Base-by-base conservation (phyloP, 2,797 vertebrate species). In the Enteromius paludinosus region DNA sequence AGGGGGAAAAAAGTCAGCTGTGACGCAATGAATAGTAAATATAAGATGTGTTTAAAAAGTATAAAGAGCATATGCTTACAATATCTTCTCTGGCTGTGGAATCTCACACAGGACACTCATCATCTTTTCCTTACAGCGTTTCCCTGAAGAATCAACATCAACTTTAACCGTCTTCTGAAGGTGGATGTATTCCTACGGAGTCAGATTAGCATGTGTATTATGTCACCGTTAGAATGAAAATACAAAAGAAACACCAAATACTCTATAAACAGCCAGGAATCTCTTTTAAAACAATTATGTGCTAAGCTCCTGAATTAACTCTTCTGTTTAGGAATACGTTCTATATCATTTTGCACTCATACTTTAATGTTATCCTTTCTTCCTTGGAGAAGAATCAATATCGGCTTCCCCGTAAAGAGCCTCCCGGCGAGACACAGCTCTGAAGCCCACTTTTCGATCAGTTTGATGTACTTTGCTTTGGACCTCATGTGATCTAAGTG, bases 41-140 rank as follows among this genome's bases (percentile, higher is more conserved):
- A n/a, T n/a, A n/a, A n/a, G n/a, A n/a, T n/a, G n/a, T n/a, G n/a
- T n/a, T n/a, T n/a, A n/a, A n/a, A n/a, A n/a, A n/a, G n/a, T n/a
- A n/a, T 45, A 56, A 20, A 66, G 10, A 25, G 17, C 8, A 23
- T 28, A 35, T 9, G 59, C 85, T 87, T 87, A 89, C 89, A 70
- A 77, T 69, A 78, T 74, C 38, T 35, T 76, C 10, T 77, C 79
- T 10, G 74, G 56, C 15, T 87, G 76, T 11, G 87, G 86, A 86
- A 89, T 90, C 91, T 96, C 96, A 84, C 90, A 95, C 8, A 97
- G 93, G 75, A 96, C 91, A 77, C 93, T 94, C 86, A 96, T 94
- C 96, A 96, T 96, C 91, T 93, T 96, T 91, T 97, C 96, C 91
- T 92, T 96, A 91, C 96, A 97, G 85, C 94, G 95, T 90, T 94